Evolutionary conservation across 2,113 vertebrate genomes (phyloP).

Genomic region (Sinocyclocheilus rhinocerous): DNA sequence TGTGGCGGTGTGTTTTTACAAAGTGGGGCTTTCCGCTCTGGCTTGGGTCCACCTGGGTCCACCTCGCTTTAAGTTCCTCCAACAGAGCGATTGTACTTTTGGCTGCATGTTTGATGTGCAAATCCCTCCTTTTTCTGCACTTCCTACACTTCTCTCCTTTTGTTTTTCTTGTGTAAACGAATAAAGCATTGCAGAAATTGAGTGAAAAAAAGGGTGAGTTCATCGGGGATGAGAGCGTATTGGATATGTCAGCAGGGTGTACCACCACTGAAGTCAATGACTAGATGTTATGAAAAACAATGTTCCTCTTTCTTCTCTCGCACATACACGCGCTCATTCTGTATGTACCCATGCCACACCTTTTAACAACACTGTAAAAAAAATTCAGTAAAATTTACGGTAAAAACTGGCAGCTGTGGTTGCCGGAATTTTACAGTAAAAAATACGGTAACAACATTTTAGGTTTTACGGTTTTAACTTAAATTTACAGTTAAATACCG

Average conservation of each 20-base stretch:
- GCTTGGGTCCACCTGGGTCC: conserved; percentile 36
- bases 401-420: no score
- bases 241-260: conserved; percentile 41
- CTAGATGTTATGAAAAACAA: conserved; percentile 40
- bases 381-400: no score
- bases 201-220: conserved; percentile 2
- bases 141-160: conserved; percentile 48
- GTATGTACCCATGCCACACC: conserved; percentile 24
- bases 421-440: no score
- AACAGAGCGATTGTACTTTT: conserved; percentile 29
- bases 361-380: no score
- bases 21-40: conserved; percentile 31
- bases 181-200: conserved; percentile 25
- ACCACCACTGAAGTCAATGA: conserved; percentile 38
- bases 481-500: no score
- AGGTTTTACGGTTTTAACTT: no score
- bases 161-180: conserved; percentile 48
- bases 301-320: not conserved
- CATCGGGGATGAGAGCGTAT: not conserved
- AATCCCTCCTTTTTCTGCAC: conserved; percentile 46
- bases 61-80: conserved; percentile 27
- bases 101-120: conserved; percentile 56
- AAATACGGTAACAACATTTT: no score
- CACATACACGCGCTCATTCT: not conserved
- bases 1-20: conserved; percentile 21